Evolutionary conservation across 2,797 vertebrate species (phyloP).

Genomic region (Argya squamiceps): DNA sequence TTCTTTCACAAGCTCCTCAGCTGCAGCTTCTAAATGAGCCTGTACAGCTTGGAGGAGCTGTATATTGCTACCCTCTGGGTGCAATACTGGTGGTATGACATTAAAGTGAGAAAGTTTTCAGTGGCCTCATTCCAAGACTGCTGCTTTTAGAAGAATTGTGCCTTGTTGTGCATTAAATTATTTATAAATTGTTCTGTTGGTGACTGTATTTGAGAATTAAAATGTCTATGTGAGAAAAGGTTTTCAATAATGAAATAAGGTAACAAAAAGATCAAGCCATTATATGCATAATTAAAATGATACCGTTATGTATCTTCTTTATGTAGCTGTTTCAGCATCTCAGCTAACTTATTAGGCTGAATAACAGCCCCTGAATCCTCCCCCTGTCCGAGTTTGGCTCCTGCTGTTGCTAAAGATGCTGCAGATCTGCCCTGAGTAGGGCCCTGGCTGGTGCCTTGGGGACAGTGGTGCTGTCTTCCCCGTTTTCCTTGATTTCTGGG

Average conservation of each 20-base stretch:
- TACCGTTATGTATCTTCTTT: not conserved
- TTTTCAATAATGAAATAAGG: conserved; percentile 51
- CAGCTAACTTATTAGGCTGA: not conserved
- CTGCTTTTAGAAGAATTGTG: not conserved
- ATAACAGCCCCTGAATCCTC: not conserved
- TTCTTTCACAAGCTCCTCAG: not conserved
- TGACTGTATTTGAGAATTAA: not conserved
- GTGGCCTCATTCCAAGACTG: not conserved
- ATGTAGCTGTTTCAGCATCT: not conserved
- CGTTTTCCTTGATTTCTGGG: not conserved
- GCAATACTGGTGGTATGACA: not conserved
- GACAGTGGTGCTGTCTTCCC: not conserved
- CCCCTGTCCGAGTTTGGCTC: not conserved
- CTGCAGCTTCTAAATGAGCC: not conserved
- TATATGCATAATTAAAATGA: conserved; percentile 38
- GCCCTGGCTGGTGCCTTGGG: not conserved
- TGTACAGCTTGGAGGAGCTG: not conserved
- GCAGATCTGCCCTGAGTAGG: not conserved
- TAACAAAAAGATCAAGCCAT: conserved; percentile 6
- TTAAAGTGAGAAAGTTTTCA: not conserved
- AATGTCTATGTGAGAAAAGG: not conserved
- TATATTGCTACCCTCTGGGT: not conserved
- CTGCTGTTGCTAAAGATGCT: not conserved
- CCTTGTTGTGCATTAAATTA: conserved; percentile 1
- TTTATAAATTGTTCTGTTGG: not conserved